These are phyloP conservation scores for Zhuqinia jingwanae DNA, from an alignment of 2,888 invertebrate species.

Conservation along the genomic window DNA sequence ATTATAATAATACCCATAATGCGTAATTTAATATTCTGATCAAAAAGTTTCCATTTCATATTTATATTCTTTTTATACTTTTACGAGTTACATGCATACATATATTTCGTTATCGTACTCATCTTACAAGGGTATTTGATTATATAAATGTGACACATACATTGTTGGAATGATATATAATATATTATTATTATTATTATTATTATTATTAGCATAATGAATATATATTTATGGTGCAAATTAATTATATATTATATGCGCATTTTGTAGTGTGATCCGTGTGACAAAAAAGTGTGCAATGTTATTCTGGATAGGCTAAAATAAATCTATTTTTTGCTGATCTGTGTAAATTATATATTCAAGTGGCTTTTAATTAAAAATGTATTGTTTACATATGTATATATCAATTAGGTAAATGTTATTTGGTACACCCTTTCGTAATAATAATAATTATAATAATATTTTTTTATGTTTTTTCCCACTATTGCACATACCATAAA, in stretches of 20 bases:
- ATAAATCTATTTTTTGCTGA: conserved; percentile 53
- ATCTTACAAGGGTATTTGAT: no score
- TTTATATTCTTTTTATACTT: no score
- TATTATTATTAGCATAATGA: conserved; percentile 28
- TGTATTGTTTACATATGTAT: background rate
- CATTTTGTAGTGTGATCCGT: conserved; percentile 58
- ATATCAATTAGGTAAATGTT: background rate
- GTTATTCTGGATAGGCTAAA: conserved; percentile 45
- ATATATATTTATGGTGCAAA: conserved; percentile 41
- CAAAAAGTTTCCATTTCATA: no score
- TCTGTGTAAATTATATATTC: conserved; percentile 8
- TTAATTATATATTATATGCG: conserved; percentile 21
- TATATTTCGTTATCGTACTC: no score
- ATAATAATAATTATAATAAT: background rate
- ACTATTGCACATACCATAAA: conserved; percentile 18
- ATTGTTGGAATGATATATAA: no score
- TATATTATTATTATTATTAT: background rate
- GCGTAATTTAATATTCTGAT: no score
- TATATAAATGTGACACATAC: no score
- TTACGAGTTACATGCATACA: background rate
- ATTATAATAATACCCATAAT: no score
- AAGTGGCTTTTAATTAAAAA: background rate
- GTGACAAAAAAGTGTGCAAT: conserved; percentile 53
- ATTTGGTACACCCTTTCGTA: conserved; percentile 56
- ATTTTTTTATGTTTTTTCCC: background rate